A percentile compares a stretch with the other conserved stretches of the same genome.
These are phyloP conservation scores for Oncorhynchus masou DNA, from an alignment of 2,113 vertebrate genomes.

Conservation along the genomic window DNA sequence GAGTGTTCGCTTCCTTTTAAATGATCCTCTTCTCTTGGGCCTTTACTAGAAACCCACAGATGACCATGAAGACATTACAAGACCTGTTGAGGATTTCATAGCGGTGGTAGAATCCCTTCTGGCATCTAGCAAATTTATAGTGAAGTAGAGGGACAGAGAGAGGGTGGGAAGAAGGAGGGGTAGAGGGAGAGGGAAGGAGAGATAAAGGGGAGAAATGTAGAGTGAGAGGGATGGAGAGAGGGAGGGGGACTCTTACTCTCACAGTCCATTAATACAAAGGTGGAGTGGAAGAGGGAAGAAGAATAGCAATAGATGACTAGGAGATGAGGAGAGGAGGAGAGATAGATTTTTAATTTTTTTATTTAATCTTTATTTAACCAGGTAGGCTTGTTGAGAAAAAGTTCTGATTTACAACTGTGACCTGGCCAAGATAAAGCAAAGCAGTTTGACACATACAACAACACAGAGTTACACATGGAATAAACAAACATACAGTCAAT, in stretches of 20 bases:
- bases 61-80: slow-evolving; percentile 65
- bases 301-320: too few species aligned
- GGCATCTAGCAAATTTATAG: slow-evolving; percentile 55
- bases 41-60: slow-evolving; percentile 53
- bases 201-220: too few species aligned
- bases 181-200: background rate
- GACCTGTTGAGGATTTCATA: slow-evolving; percentile 73
- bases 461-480: too few species aligned
- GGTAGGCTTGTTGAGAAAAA: too few species aligned
- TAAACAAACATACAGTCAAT: too few species aligned
- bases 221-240: too few species aligned
- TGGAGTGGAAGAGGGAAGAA: background rate
- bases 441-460: too few species aligned
- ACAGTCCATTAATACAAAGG: background rate
- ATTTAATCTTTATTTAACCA: too few species aligned
- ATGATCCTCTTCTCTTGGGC: slow-evolving; percentile 23
- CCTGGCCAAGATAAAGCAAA: too few species aligned
- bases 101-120: slow-evolving; percentile 61
- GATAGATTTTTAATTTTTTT: too few species aligned
- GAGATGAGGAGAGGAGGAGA: too few species aligned
- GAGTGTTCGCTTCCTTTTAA: slow-evolving; percentile 38
- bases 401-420: too few species aligned
- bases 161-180: background rate
- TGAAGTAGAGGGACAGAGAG: slow-evolving; percentile 9
- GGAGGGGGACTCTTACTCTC: background rate